phyloP scores from a whole-genome alignment of 2,888 invertebrate species.

The Andrena chrysosceles region DNA sequence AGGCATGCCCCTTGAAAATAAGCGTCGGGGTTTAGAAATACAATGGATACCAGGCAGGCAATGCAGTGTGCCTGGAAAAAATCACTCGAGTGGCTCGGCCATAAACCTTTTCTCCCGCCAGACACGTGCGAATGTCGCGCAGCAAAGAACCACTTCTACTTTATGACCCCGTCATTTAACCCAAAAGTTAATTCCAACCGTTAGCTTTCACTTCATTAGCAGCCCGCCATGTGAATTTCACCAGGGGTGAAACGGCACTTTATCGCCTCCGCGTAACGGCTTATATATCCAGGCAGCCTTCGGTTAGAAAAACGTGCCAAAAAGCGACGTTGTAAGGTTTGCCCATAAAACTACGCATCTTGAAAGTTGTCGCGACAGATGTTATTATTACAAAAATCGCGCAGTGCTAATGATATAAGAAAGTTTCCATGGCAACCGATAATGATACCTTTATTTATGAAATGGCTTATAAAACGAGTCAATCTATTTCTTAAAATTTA shows the following conservation, averaged over 20 bases:
- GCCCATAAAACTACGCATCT: no score
- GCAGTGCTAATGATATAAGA: conserved; percentile 1
- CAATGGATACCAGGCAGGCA: conserved; percentile 1
- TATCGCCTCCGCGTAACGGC: no score
- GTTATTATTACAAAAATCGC: not conserved
- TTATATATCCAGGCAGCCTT: no score
- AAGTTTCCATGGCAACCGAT: conserved; percentile 9
- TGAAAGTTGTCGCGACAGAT: no score
- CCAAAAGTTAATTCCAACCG: conserved; percentile 6
- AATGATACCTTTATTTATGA: not conserved
- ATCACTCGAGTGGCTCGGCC: not conserved
- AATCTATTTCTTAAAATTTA: conserved; percentile 29
- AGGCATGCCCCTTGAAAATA: not conserved
- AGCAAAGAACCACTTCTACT: not conserved
- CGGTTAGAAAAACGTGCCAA: no score
- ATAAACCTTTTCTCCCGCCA: conserved; percentile 18
- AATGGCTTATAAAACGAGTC: conserved; percentile 10
- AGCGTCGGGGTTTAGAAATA: not conserved
- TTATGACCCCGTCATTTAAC: conserved; percentile 9
- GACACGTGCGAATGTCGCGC: not conserved
- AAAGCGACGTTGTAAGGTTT: no score
- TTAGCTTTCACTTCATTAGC: not conserved
- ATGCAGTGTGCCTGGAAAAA: conserved; percentile 2
- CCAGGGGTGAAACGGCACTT: no score
- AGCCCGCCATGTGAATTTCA: not conserved